Percentiles rank a stretch among this genome's conserved stretches.
Conservation (phyloP, 2,797 vertebrate species). For the Naso thynnoides region DNA sequence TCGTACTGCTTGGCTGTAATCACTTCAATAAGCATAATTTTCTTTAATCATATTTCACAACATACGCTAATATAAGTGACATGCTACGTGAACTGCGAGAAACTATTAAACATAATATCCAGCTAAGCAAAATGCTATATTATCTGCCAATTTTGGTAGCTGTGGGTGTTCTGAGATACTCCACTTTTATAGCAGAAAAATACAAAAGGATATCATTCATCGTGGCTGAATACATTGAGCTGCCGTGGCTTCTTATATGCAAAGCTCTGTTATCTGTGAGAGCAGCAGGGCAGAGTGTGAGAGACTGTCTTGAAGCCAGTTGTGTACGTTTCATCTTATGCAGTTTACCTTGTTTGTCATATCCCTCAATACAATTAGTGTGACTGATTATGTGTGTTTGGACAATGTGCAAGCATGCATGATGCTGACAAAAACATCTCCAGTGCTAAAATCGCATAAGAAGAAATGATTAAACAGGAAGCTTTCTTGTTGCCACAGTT, state of each 20-base stretch:
- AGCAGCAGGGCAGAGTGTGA: not conserved
- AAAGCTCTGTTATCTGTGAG: constrained; percentile 27
- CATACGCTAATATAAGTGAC: constrained; percentile 13
- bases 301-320: not conserved
- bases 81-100: constrained; percentile 16
- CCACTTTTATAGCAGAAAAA: not conserved
- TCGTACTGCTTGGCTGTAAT: constrained; percentile 29
- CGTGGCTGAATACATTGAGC: constrained; percentile 8
- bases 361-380: constrained; percentile 20
- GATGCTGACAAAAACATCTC: constrained; percentile 4
- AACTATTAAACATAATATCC: constrained; percentile 4
- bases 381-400: constrained; percentile 13
- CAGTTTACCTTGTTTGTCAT: not conserved
- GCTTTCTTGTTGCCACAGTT: not conserved
- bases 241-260: constrained; percentile 14
- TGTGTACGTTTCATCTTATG: constrained; percentile 18
- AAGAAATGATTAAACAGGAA: not conserved
- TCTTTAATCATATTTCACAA: constrained; percentile 29
- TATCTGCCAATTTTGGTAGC: not conserved
- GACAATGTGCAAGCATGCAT: not conserved
- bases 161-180: constrained; percentile 5
- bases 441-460: not conserved
- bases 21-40: constrained; percentile 26
- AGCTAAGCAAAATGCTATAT: not conserved
- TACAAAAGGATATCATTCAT: too few species aligned